Evolutionary conservation across 2,888 invertebrate genomes (phyloP), one percentile per base, ranked within the genome.

Genomic region (Gryllus longicercus): DNA sequence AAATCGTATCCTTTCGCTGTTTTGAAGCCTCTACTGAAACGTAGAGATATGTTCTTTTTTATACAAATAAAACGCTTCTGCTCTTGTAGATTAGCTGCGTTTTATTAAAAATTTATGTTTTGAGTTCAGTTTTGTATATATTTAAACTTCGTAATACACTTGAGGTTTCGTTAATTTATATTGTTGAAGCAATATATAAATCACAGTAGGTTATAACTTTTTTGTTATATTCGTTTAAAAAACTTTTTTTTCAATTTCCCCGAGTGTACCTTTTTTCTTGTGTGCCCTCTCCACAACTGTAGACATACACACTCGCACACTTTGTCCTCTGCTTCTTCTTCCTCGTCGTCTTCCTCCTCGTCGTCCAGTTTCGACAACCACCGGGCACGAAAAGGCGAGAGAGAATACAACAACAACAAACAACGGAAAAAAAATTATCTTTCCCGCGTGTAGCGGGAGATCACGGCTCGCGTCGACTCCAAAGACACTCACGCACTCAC

Each of bases 91-190:
- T 5, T 38, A 38, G 38, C 38, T 14, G 14, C 63, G 63, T 63
- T 63, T 63, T 63, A 63, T 63, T 63, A 63, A 63, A 63, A 18
- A 63, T 63, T 14, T 63, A 63, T 5, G 63, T 63, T n/a, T 63
- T 63, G 14, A n/a, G n/a, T 63, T 63, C 63, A n/a, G 38, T 38
- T 11, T 63, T 63, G n/a, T 18, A 63, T 63, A 63, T 11, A 63
- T 63, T 4, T 63, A 63, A 63, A n/a, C 63, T 63, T 63, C n/a
- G 63, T 63, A 63, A 63, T 63, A 63, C 63, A 63, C 63, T 63
- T 63, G 63, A 63, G 63, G 63, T 63, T 63, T 63, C 63, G 63
- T 63, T 63, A 63, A 18, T 63, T n/a, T 18, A 63, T 63, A 63
- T 63, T 38, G n/a, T 63, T 63, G 63, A 63, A 63, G 63, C 63